Conservation (phyloP, 2,888 invertebrate genomes). For the Papilio demoleus region DNA sequence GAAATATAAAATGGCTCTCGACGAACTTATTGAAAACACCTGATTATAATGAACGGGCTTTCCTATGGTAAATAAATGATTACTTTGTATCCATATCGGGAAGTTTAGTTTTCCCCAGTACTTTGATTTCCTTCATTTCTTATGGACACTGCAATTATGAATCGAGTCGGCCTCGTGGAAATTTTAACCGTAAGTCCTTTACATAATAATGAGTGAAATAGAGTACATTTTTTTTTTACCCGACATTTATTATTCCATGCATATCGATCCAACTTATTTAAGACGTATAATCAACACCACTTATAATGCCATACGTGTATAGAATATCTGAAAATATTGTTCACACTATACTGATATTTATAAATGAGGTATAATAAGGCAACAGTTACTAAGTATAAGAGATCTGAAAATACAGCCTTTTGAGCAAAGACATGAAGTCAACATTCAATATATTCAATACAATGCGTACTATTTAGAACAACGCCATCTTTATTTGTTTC, state of each 20-base stretch:
- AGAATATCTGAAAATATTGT: too few relatives aligned
- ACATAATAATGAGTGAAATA: neutral
- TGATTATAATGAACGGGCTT: neutral
- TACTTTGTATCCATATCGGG: neutral
- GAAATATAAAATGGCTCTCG: too few relatives aligned
- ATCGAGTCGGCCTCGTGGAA: neutral
- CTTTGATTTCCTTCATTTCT: neutral
- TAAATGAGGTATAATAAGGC: too few relatives aligned
- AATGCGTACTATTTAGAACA: too few relatives aligned
- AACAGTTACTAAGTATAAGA: too few relatives aligned
- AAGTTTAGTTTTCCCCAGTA: neutral
- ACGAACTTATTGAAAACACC: too few relatives aligned
- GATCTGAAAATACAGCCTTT: too few relatives aligned
- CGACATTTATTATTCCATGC: neutral
- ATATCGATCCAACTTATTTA: neutral
- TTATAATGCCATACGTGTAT: too few relatives aligned
- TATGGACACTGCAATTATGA: neutral
- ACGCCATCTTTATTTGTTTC: too few relatives aligned
- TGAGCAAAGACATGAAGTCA: too few relatives aligned
- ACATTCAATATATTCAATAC: too few relatives aligned
- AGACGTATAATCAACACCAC: neutral
- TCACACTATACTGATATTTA: too few relatives aligned
- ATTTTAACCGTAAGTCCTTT: neutral
- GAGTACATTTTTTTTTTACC: neutral
- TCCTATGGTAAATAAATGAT: neutral